Conservation (phyloP, 2,888 invertebrate species). For the Corbicula japonica region DNA sequence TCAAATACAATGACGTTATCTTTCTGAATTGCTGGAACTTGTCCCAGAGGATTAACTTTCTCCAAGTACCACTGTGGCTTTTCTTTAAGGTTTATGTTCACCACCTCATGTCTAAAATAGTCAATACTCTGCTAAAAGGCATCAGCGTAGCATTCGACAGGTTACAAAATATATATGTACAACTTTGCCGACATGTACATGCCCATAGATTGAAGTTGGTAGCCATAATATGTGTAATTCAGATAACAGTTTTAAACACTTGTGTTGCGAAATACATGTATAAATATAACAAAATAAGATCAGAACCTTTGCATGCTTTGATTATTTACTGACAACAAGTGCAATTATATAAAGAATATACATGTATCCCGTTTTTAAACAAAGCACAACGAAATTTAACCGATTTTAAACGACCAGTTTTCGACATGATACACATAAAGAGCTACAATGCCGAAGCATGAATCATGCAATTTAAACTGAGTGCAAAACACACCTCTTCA, state of each 20-base stretch:
- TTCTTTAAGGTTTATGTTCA: constrained; percentile 87
- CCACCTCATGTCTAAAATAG: constrained; percentile 85
- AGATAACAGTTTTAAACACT: too few relatives aligned
- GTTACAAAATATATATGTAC: too few relatives aligned
- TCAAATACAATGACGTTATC: constrained; percentile 88
- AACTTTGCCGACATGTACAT: too few relatives aligned
- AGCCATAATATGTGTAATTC: too few relatives aligned
- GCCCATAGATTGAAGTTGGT: too few relatives aligned
- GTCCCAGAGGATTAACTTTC: constrained; percentile 87
- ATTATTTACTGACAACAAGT: background rate
- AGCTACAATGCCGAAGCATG: background rate
- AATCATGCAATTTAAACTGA: background rate
- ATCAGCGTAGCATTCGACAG: background rate
- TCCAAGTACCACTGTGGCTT: constrained; percentile 88
- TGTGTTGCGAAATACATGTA: background rate
- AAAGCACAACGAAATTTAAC: background rate
- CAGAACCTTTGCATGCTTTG: background rate
- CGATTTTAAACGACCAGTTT: background rate
- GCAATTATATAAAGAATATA: background rate
- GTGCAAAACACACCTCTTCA: too few relatives aligned
- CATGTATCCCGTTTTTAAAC: background rate
- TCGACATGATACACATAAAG: background rate
- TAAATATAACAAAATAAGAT: background rate
- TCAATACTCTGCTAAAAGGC: background rate
- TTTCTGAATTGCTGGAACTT: constrained; percentile 86